These are phyloP conservation scores for Labroides dimidiatus DNA, from an alignment of 2,797 vertebrate species.

Conservation along the genomic window DNA sequence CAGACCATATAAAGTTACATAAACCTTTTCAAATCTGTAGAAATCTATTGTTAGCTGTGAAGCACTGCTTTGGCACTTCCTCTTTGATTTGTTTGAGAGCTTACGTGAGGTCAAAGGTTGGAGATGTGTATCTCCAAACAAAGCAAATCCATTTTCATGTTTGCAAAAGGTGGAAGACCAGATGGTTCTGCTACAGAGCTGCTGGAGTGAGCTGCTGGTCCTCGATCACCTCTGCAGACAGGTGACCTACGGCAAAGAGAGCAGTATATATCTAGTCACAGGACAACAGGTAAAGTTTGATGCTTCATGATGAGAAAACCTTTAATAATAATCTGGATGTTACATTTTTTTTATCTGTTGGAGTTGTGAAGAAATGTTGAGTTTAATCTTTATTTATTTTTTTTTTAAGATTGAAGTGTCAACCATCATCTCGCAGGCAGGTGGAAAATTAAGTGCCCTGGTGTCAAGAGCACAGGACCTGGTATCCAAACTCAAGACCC, in stretches of 20 bases:
- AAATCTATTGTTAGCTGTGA: background rate
- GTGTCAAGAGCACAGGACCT: conserved; percentile 86
- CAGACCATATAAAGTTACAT: background rate
- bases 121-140: background rate
- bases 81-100: background rate
- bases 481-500: conserved; percentile 83
- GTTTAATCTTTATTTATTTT: conserved; percentile 18
- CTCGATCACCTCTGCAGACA: conserved; percentile 87
- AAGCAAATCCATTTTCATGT: background rate
- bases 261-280: conserved; percentile 85
- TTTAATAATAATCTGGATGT: too few relatives aligned
- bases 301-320: too few relatives aligned
- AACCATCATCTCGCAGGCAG: conserved; percentile 84
- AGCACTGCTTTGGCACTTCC: background rate
- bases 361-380: too few relatives aligned
- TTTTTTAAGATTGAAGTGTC: conserved; percentile 82
- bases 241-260: conserved; percentile 83
- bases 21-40: background rate
- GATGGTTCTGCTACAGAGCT: conserved; percentile 88
- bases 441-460: conserved; percentile 78
- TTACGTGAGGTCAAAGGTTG: background rate
- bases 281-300: conserved; percentile 82
- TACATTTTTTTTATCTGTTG: too few relatives aligned
- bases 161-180: conserved; percentile 85
- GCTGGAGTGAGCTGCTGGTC: conserved; percentile 88